These are phyloP conservation scores for Maylandia zebra DNA, from an alignment of 2,113 vertebrate species.

Conservation along the genomic window DNA sequence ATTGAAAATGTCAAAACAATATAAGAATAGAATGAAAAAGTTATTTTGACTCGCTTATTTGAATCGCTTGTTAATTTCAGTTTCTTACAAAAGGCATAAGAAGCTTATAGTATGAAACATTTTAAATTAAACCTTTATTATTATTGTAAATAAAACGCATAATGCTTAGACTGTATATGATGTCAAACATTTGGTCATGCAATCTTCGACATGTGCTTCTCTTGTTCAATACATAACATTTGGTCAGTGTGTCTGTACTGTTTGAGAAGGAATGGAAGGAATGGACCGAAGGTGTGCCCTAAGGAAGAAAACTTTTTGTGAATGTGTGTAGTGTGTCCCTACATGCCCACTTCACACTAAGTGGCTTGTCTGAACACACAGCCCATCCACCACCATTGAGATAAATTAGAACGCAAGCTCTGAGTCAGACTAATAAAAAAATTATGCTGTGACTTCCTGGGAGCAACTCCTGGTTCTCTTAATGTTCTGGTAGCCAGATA, in stretches of 20 bases:
- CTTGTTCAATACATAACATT: not conserved
- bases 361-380: not conserved
- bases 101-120: not conserved
- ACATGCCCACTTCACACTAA: not conserved
- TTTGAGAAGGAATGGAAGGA: not conserved
- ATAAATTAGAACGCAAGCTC: not conserved
- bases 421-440: not conserved
- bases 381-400: not conserved
- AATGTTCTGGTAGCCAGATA: not conserved
- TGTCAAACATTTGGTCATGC: not conserved
- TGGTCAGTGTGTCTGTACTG: not conserved
- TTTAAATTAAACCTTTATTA: not conserved
- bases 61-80: not conserved
- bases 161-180: not conserved
- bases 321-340: not conserved
- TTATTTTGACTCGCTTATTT: not conserved
- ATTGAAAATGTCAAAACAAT: constrained; percentile 38
- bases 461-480: not conserved
- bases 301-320: not conserved
- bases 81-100: not conserved
- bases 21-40: not conserved
- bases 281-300: not conserved
- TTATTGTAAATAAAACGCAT: not conserved
- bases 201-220: not conserved
- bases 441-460: not conserved